A percentile compares a stretch with the other conserved stretches of the same genome.
phyloP scores from a whole-genome alignment of 2,888 invertebrate species.

The Agonum fuliginosum region DNA sequence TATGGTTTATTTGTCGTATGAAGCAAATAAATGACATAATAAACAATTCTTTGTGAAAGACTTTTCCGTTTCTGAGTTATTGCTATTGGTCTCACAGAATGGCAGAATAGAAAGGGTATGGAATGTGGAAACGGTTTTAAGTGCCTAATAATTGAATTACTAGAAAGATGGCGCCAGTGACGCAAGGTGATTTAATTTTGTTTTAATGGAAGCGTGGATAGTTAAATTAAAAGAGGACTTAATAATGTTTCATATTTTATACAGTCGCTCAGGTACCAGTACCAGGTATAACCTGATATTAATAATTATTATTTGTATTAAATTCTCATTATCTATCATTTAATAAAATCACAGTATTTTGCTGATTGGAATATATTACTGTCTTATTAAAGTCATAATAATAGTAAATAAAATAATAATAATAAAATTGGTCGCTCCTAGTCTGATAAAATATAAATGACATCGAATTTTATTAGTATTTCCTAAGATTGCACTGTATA shows the following conservation, averaged over 20 bases:
- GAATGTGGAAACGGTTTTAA: neutral
- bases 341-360: too few species aligned
- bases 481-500: too few species aligned
- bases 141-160: conserved; percentile 3
- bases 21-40: neutral
- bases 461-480: too few species aligned
- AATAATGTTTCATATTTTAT: neutral
- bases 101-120: neutral
- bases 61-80: neutral
- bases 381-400: too few species aligned
- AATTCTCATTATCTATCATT: too few species aligned
- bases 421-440: too few species aligned
- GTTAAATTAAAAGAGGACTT: neutral
- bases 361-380: too few species aligned
- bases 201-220: neutral
- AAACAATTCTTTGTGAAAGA: neutral
- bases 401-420: too few species aligned
- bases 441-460: too few species aligned
- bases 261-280: neutral
- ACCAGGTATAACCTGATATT: too few species aligned
- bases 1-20: neutral
- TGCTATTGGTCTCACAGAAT: neutral
- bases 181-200: neutral
- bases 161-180: neutral
- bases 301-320: too few species aligned